phyloP scores from a whole-genome alignment of 2,888 invertebrate genomes.

The Laspeyria flexula region DNA sequence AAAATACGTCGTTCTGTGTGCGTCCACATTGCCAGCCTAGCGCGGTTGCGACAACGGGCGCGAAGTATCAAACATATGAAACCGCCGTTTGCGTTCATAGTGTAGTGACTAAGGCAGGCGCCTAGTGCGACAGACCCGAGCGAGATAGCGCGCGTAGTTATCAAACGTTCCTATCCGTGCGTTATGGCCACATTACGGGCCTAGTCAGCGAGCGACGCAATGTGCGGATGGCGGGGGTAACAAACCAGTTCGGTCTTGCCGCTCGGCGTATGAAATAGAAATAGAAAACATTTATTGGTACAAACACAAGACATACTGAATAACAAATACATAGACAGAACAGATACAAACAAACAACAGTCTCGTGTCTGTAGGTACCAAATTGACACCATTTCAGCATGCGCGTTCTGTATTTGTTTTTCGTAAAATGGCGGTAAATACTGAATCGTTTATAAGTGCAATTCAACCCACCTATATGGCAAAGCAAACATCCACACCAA shows the following conservation, averaged over 20 bases:
- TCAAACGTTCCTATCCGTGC: conserved; percentile 8
- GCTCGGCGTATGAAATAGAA: conserved; percentile 19
- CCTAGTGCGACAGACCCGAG: conserved; percentile 16
- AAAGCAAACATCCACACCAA: conserved; percentile 26
- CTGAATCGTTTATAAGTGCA: conserved; percentile 13
- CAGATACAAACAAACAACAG: no score
- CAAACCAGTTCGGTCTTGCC: conserved; percentile 13
- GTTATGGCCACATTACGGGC: conserved; percentile 15
- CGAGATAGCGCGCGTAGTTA: conserved; percentile 18
- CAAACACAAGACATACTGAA: no score
- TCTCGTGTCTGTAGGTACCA: no score
- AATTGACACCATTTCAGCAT: no score
- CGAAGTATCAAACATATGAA: conserved; percentile 31
- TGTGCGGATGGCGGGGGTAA: conserved; percentile 16
- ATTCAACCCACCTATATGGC: conserved; percentile 19
- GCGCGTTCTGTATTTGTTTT: conserved; percentile 12
- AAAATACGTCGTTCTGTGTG: no score
- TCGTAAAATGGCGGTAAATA: conserved; percentile 23
- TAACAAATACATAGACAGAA: no score
- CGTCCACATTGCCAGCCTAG: conserved; percentile 20
- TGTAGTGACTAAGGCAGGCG: conserved; percentile 16
- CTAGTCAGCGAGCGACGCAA: conserved; percentile 15
- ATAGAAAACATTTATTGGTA: no score
- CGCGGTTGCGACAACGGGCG: conserved; percentile 22
- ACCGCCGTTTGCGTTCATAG: conserved; percentile 18